Percentiles rank a stretch among this genome's conserved stretches.
Evolutionary conservation across 2,888 invertebrate genomes (phyloP).

Genomic region (Acronicta aceris): DNA sequence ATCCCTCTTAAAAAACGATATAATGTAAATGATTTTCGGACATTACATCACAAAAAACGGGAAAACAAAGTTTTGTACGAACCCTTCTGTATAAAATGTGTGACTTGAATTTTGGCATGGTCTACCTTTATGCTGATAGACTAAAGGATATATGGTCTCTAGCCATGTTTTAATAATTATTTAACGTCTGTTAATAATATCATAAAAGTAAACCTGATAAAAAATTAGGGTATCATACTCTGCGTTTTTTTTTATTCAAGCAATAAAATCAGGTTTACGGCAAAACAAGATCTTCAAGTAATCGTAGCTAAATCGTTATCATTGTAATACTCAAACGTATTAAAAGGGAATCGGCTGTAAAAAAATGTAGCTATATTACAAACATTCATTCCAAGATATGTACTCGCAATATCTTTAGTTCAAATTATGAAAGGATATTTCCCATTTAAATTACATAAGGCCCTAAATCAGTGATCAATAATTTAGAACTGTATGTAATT

Average conservation of each 20-base stretch:
- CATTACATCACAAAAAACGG: constrained; percentile 13
- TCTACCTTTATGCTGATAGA: neutral
- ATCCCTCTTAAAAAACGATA: constrained; percentile 8
- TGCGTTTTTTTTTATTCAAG: constrained; percentile 21
- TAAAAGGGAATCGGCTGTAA: constrained; percentile 16
- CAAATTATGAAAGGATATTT: constrained; percentile 21
- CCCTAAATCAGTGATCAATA: too few relatives aligned
- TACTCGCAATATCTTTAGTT: constrained; percentile 27
- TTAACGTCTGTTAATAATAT: too few relatives aligned
- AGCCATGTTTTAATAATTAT: constrained; percentile 13
- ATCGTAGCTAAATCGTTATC: constrained; percentile 12
- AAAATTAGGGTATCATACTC: constrained; percentile 44
- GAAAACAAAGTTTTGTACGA: constrained; percentile 23
- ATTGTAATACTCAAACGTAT: constrained; percentile 28
- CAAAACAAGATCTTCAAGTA: constrained; percentile 32
- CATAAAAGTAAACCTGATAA: constrained; percentile 22
- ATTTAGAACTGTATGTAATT: too few relatives aligned
- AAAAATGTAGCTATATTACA: constrained; percentile 17
- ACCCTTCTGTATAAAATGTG: too few relatives aligned
- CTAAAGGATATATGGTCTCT: too few relatives aligned
- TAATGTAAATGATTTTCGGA: constrained; percentile 32
- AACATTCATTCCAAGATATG: constrained; percentile 7
- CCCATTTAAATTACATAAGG: neutral
- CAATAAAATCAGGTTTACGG: constrained; percentile 34
- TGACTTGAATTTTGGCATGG: neutral